Percentiles rank a stretch among this genome's conserved stretches.
phyloP scores from a whole-genome alignment of 92 coral and sea anemone genomes.

The Paramuricea clavata region DNA sequence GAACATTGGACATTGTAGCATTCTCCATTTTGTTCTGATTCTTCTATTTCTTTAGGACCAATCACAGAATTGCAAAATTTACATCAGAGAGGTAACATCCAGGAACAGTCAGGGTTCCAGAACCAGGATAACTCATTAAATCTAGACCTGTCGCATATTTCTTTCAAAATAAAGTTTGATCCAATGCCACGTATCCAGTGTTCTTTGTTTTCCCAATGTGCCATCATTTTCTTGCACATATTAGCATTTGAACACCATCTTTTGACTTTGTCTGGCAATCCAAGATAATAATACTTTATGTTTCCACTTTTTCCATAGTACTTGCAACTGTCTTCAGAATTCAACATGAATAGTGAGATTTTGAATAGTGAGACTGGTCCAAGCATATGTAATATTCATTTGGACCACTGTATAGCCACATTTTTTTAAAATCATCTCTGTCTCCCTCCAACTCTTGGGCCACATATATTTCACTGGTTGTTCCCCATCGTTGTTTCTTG shows the following conservation, averaged over 20 bases:
- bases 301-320: conserved; percentile 3
- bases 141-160: neutral
- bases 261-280: conserved; percentile 4
- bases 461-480: conserved; percentile 20
- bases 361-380: neutral
- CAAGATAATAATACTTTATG: neutral
- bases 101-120: too few relatives aligned
- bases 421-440: neutral
- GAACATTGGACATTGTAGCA: conserved; percentile 1
- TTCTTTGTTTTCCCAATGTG: conserved; percentile 69
- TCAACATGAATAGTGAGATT: neutral
- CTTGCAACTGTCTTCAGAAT: neutral
- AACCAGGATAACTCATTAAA: too few relatives aligned
- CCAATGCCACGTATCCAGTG: conserved; percentile 3
- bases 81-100: neutral
- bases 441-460: conserved; percentile 36
- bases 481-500: conserved; percentile 32
- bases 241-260: conserved; percentile 16
- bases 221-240: conserved; percentile 75
- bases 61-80: neutral
- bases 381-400: neutral
- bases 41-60: neutral
- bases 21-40: neutral
- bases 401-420: neutral
- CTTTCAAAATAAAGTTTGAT: neutral